These are phyloP conservation scores for Agelas oroides DNA, from an alignment of 37 sponge, comb jelly and placozoan species.

Conservation along the genomic window DNA sequence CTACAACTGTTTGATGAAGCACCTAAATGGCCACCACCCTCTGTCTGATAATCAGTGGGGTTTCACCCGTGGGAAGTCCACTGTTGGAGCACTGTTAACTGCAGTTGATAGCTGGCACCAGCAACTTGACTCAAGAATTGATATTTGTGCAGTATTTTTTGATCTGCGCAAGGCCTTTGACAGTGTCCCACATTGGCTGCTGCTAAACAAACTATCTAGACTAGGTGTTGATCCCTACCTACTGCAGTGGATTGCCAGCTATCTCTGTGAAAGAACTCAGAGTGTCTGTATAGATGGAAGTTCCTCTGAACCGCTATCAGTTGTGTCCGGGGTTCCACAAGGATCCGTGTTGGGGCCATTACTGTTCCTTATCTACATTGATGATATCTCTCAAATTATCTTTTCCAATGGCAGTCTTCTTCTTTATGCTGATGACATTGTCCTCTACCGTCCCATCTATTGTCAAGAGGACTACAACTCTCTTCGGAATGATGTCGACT, in stretches of 20 bases:
- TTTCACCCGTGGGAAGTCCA: neutral
- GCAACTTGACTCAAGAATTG: no score
- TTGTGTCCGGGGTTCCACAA: conserved; percentile 31
- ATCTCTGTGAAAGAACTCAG: conserved; percentile 18
- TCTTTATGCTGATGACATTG: conserved; percentile 46
- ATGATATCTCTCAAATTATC: neutral
- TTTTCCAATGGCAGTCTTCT: neutral
- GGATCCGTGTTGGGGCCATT: conserved; percentile 34
- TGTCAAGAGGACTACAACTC: no score
- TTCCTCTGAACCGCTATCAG: neutral
- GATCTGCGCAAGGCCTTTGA: conserved; percentile 39
- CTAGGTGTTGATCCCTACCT: neutral
- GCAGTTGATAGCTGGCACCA: no score
- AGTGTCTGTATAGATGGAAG: conserved; percentile 2
- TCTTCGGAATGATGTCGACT: no score
- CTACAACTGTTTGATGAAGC: neutral
- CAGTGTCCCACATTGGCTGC: neutral
- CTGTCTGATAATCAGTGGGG: conserved; percentile 8
- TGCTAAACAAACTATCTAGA: neutral
- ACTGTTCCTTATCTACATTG: conserved; percentile 29
- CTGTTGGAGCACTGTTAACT: neutral
- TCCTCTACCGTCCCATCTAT: neutral
- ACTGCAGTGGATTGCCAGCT: neutral
- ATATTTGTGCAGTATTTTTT: conserved; percentile 10
- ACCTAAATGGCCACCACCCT: neutral